Conservation (phyloP, 1,140 invertebrate genomes). For the Atopsyche davidsoni region DNA sequence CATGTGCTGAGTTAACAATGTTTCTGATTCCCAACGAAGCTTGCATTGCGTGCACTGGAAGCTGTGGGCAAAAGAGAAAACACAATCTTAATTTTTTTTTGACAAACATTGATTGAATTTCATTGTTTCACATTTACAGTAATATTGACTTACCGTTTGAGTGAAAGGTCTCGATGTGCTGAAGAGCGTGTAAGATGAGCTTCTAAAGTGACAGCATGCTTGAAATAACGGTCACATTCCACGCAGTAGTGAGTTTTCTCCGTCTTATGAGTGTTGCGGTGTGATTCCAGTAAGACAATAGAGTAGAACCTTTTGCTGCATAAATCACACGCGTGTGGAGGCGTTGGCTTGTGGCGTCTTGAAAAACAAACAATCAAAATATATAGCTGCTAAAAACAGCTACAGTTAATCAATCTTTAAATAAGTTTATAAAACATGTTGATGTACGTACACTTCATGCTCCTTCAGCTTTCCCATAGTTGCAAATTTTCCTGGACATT, state of each 20-base stretch:
- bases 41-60: constrained; percentile 36
- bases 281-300: constrained; percentile 10
- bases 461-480: constrained; percentile 17
- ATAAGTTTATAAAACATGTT: not conserved
- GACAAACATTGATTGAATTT: too few species aligned
- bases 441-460: constrained; percentile 16
- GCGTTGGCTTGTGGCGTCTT: constrained; percentile 15
- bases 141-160: constrained; percentile 18
- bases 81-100: too few species aligned
- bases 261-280: constrained; percentile 16
- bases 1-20: constrained; percentile 35
- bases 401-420: too few species aligned
- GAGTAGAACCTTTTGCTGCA: constrained; percentile 24
- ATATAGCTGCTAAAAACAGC: not conserved
- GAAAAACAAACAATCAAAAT: not conserved
- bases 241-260: constrained; percentile 20
- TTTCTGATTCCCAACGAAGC: constrained; percentile 34
- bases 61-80: too few species aligned
- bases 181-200: constrained; percentile 18
- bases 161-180: constrained; percentile 17
- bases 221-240: constrained; percentile 25
- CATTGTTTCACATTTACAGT: too few species aligned
- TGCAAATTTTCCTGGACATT: constrained; percentile 36
- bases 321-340: constrained; percentile 12
- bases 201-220: constrained; percentile 14